Evolutionary conservation across 2,888 invertebrate species (phyloP), one percentile per base, ranked within the genome.

Genomic region (Pogonocherus hispidulus): DNA sequence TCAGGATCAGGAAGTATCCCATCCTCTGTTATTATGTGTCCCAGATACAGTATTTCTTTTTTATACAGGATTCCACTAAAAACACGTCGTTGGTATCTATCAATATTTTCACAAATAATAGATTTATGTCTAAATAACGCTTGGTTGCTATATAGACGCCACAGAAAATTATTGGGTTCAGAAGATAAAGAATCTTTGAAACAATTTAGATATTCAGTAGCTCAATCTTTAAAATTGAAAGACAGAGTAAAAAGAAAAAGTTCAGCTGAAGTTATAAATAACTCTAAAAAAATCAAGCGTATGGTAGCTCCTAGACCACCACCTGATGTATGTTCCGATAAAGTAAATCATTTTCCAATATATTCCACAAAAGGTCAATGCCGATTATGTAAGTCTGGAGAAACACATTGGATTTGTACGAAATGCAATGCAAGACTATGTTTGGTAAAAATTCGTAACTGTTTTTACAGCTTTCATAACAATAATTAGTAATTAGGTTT

Each of bases 121-220:
- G 49, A 67, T 37, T 22, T 67, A 23, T 55, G 67, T 47, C 9
- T 49, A 16, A 67, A 63, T 49, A 66, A 60, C 32, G 54, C 60
- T 2, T 66, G 55, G 47, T 5, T 52, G 4, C 44, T 66, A 0
- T 66, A 46, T 35, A 9, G 41, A 35, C 23, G 44, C n/a, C n/a
- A 54, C 9, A 22, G 27, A 64, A 57, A 46, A 49, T 44, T 57
- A 57, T 46, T 57, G 46, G 46, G 44, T 41, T 14, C 47, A 22
- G 47, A 60, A 60, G 60, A 47, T 27, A 32, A 18, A 27, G 16
- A 49, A 51, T 35, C 37, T 62, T 49, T 62, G 60, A 62, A 62
- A 60, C 35, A 62, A 62, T 62, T 62, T 51, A 49, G 60, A 59
- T 47, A 59, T 47, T 47, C 46, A 47, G 6, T 59, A 11, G 23